Conservation (phyloP, 2,888 invertebrate species). For the Leuctra nigra region DNA sequence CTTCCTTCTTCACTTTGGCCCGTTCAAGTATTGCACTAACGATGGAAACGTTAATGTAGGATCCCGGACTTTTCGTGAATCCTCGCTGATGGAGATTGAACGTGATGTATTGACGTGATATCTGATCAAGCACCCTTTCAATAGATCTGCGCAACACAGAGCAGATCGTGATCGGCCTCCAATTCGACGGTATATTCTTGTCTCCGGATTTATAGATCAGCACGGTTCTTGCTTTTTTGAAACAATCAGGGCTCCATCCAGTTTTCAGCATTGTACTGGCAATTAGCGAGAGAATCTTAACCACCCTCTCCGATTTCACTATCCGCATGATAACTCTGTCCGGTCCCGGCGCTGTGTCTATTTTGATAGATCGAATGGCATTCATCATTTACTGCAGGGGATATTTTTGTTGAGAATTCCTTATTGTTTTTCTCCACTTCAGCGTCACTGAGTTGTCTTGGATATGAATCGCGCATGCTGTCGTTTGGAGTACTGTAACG, state of each 20-base stretch:
- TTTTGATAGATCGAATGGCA: neutral
- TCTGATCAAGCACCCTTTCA: neutral
- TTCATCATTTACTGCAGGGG: neutral
- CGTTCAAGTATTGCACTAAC: neutral
- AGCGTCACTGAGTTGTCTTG: neutral
- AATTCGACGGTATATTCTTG: neutral
- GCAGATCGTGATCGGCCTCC: neutral
- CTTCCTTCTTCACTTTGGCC: neutral
- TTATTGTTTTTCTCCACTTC: neutral
- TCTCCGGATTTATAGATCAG: neutral
- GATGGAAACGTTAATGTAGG: neutral
- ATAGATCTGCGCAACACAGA: neutral
- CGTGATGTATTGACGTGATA: neutral
- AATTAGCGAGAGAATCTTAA: neutral
- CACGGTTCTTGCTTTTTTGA: neutral
- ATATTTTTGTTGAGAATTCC: neutral
- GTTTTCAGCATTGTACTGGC: neutral
- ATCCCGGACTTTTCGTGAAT: neutral
- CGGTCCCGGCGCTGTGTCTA: neutral
- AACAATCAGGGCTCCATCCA: neutral
- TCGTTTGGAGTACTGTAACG: neutral
- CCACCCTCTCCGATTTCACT: neutral
- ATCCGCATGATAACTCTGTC: neutral
- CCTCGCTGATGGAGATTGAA: neutral
- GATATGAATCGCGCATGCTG: neutral